phyloP scores from a whole-genome alignment of 2,113 vertebrate species.

The Hyaena hyaena region DNA sequence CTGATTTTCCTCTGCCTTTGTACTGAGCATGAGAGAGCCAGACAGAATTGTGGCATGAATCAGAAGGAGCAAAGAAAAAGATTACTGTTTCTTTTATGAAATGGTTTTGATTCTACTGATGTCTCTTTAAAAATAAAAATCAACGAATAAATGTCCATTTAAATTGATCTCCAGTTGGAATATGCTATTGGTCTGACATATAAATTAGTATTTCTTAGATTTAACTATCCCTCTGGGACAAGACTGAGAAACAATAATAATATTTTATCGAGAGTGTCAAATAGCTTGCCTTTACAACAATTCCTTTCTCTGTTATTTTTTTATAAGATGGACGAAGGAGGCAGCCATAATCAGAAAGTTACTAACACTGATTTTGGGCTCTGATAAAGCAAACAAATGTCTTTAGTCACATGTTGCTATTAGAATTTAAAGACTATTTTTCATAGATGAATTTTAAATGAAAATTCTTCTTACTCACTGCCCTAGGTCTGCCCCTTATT shows the following conservation, averaged over 20 bases:
- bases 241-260: slow-evolving; percentile 72
- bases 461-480: not conserved
- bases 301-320: slow-evolving; percentile 51
- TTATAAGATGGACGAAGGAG: not conserved
- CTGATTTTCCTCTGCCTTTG: not conserved
- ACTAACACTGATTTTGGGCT: not conserved
- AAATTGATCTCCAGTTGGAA: slow-evolving; percentile 74
- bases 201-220: slow-evolving; percentile 77
- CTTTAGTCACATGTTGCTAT: not conserved
- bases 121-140: slow-evolving; percentile 77
- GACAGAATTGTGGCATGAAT: slow-evolving; percentile 2
- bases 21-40: not conserved
- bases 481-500: not conserved
- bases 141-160: slow-evolving; percentile 73
- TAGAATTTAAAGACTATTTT: not conserved
- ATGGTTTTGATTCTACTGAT: slow-evolving; percentile 59
- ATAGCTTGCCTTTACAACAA: slow-evolving; percentile 53
- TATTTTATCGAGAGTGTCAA: slow-evolving; percentile 74
- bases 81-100: slow-evolving; percentile 64
- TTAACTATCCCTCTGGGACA: slow-evolving; percentile 75
- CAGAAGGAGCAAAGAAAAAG: slow-evolving; percentile 15
- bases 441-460: not conserved
- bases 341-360: slow-evolving; percentile 15
- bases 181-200: slow-evolving; percentile 62
- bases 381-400: slow-evolving; percentile 31